Evolutionary conservation across 1,140 invertebrate genomes (phyloP), one percentile per base, ranked within the genome.

Genomic region (Solenopsis invicta): DNA sequence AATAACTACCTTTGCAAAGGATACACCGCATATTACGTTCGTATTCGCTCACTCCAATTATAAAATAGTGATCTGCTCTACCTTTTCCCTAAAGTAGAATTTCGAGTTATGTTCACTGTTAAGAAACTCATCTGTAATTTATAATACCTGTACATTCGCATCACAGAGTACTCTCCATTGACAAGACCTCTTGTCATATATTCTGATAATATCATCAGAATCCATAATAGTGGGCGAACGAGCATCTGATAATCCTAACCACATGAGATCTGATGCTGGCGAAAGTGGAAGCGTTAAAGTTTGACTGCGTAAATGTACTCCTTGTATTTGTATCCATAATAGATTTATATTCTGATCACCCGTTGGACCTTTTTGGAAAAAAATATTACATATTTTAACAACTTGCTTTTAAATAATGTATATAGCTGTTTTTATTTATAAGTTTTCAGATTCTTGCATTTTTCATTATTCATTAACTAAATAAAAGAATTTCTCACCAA

Each of bases 221-320:
- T 98, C 97, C 92, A 96, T 96, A 52, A 95, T 96, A 92, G 95
- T 96, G n/a, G 96, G 97, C 69, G 97, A 98, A 84, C 97, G 98
- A 89, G 97, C 96, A 93, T 98, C 98, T 0, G 97, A 97, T 92
- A 97, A 97, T 61, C 99, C 99, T 67, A 98, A 92, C 99, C 99
- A 99, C 62, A 95, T 93, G 16, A 99, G 93, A 59, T 96, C 96
- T 0, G 97, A 95, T 50, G 96, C 96, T 0, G 97, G 96, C 0
- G 97, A 96, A 9, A 99, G 92, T 0, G 98, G 97, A 16, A 99
- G 88, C 9, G 95, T 94, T 9, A 97, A 91, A 64, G 96, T 96
- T 85, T 95, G 95, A 90, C 95, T 95, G 24, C 95, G 95, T 4
- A 96, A 94, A 87, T 95, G 88, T 56, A 86, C 24, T 48, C 94